Base-by-base conservation (phyloP, 37 sponge, comb jelly and placozoan species). In the Oopsacas minuta region DNA sequence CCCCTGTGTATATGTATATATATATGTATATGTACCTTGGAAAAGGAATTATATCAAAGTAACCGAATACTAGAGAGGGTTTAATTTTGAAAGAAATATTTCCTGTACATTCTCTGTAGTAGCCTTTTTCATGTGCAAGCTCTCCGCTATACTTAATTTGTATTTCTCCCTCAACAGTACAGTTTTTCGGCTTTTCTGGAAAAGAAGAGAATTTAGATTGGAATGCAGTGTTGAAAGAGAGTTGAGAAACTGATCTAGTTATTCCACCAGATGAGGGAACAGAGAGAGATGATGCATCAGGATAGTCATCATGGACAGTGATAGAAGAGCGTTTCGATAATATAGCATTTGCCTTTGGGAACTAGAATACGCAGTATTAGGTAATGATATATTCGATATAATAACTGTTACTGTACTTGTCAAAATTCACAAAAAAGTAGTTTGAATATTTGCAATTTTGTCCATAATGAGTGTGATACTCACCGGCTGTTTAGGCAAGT, bases 151-250 rank as follows among this genome's bases (percentile, higher is more conserved):
- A 61, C 75, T 61, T 61, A n/a, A 61, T 61, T 34, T 61, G 75
- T 25, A 61, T 61, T 61, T 61, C 75, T 61, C 75, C 75, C 22
- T 61, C 30, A 7, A 61, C 75, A 20, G 28, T 25, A 12, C 75
- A n/a, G 75, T 5, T 61, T 61, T 61, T 61, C 20, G 75, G 75
- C 75, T n/a, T 61, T 61, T 61, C 75, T n/a, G 75, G 75, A n/a
- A 61, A 61, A 61, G 75, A 61, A 7, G 75, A 61, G 75, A 61
- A 61, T n/a, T 61, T 61, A 34, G 75, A 61, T 61, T 61, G 75
- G 75, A 61, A 61, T 25, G 30, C 30, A 7, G 75, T 61, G 75
- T 61, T 61, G 75, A 61, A 61, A 3, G 75, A 61, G 75, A 20
- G 75, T 61, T 61, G 75, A 61, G 75, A 61, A 61, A 61, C 75